Evolutionary conservation across 2,797 vertebrate genomes (phyloP).

Genomic region (Enteromius afrohamiltoni): DNA sequence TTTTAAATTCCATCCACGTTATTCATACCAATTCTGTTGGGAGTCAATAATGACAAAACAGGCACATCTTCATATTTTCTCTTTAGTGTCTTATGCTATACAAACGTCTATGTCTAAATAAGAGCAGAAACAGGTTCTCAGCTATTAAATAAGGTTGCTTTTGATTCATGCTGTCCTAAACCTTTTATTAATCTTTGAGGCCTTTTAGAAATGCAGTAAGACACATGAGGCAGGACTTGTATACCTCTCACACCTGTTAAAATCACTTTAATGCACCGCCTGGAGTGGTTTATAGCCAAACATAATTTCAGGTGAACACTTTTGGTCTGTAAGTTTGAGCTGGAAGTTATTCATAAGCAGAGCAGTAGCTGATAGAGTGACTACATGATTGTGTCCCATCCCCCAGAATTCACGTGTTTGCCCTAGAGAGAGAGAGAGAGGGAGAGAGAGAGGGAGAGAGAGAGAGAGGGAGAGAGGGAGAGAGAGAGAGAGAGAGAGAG

Average conservation of each 20-base stretch:
- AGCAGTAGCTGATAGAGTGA: neutral
- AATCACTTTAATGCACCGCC: neutral
- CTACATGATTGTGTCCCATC: conserved; percentile 14
- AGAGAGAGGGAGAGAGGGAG: no score
- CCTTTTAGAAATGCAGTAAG: neutral
- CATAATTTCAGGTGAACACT: neutral
- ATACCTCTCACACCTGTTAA: neutral
- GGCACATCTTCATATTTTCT: neutral
- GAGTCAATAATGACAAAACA: neutral
- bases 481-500: no score
- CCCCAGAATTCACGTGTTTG: conserved; percentile 28
- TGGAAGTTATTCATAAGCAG: neutral
- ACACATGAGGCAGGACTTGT: neutral
- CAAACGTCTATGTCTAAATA: neutral
- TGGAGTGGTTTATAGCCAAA: neutral
- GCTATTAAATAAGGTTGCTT: neutral
- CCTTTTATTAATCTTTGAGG: no score
- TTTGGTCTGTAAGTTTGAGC: neutral
- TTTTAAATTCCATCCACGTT: neutral
- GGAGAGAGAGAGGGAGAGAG: no score
- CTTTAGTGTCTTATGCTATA: neutral
- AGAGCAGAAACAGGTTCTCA: neutral
- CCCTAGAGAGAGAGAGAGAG: no score
- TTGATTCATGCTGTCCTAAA: neutral
- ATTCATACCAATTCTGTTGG: neutral